Evolutionary conservation across 1,140 invertebrate genomes (phyloP).

Genomic region (Lethrus apterus): DNA sequence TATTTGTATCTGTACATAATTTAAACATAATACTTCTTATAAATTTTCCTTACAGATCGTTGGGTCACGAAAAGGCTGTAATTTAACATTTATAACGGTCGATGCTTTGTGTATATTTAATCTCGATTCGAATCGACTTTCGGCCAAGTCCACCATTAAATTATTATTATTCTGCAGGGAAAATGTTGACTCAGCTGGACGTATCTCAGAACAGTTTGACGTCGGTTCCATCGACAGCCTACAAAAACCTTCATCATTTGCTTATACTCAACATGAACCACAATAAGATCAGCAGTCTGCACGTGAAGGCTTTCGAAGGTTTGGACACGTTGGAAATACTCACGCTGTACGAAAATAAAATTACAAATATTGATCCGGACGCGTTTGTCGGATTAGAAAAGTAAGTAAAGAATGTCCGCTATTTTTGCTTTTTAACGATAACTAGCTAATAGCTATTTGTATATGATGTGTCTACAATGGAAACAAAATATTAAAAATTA

Average conservation of each 20-base stretch:
- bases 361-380: slow-evolving; percentile 65
- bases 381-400: slow-evolving; percentile 79
- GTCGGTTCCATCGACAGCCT: slow-evolving; percentile 69
- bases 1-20: no score
- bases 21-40: no score
- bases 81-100: no score
- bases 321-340: slow-evolving; percentile 79
- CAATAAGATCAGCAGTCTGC: slow-evolving; percentile 72
- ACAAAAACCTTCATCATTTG: slow-evolving; percentile 70
- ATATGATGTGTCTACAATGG: no score
- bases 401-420: slow-evolving; percentile 48
- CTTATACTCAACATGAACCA: slow-evolving; percentile 85
- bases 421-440: not conserved
- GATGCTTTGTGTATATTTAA: no score
- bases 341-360: slow-evolving; percentile 81
- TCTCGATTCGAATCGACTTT: no score
- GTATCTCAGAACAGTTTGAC: slow-evolving; percentile 72
- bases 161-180: slow-evolving; percentile 52
- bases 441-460: not conserved
- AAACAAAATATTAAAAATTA: no score
- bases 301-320: slow-evolving; percentile 71
- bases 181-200: slow-evolving; percentile 74
- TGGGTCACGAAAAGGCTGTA: no score
- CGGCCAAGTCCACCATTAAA: no score
- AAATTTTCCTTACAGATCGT: no score